These are phyloP conservation scores for Heliconius eleuchia DNA, from an alignment of 1,140 invertebrate species.

Conservation along the genomic window DNA sequence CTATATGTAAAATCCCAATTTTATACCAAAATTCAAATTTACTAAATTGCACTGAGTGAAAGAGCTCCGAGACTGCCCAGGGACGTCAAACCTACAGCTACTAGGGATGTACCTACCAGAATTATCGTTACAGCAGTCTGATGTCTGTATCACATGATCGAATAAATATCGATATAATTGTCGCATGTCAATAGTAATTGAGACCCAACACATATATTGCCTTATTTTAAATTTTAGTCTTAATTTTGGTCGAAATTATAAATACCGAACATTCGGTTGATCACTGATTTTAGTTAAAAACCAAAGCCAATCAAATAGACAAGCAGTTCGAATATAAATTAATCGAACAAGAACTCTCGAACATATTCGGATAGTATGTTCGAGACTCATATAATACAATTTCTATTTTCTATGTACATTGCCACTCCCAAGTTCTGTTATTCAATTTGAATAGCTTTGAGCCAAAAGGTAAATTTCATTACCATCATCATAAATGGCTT, in stretches of 20 bases:
- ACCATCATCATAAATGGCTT: too few species aligned
- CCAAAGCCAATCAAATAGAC: too few species aligned
- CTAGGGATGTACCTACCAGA: not conserved
- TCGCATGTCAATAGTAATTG: not conserved
- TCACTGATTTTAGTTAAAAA: too few species aligned
- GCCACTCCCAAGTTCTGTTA: not conserved
- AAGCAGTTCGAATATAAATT: too few species aligned
- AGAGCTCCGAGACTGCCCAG: not conserved
- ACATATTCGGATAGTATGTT: not conserved
- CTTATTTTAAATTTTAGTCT: too few species aligned
- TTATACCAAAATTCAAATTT: not conserved
- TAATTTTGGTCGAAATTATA: not conserved
- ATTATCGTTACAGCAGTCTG: not conserved
- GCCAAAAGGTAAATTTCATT: too few species aligned
- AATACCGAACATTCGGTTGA: not conserved
- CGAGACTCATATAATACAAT: not conserved
- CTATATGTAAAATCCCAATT: not conserved
- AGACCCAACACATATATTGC: not conserved
- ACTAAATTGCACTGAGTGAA: not conserved
- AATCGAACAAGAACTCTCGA: too few species aligned
- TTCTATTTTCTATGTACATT: not conserved
- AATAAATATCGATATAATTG: not conserved
- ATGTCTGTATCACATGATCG: not conserved
- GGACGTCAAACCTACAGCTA: not conserved
- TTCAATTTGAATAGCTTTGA: too few species aligned